Conservation (phyloP, 30 jellyfish, hydroid and myxozoan species). For the Catostylus mosaicus region DNA sequence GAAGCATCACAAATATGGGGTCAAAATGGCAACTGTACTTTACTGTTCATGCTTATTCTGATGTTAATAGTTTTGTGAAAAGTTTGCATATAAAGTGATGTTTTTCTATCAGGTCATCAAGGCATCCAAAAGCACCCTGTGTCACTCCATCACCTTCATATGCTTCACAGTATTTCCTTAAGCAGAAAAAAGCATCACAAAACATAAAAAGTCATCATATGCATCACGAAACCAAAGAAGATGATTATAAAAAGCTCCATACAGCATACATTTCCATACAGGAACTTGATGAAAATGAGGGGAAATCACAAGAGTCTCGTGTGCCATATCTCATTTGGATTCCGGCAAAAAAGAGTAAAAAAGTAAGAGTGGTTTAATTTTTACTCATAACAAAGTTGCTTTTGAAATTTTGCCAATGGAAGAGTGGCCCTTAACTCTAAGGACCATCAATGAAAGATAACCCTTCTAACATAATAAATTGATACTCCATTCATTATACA, state of each 20-base stretch:
- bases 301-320: background rate
- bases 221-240: background rate
- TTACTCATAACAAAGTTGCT: too few relatives aligned
- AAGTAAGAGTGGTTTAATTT: background rate
- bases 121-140: constrained; percentile 43
- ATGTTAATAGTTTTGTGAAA: too few relatives aligned
- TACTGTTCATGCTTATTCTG: too few relatives aligned
- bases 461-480: too few relatives aligned
- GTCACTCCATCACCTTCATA: constrained; percentile 57
- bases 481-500: too few relatives aligned
- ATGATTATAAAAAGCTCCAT: background rate
- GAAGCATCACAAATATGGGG: too few relatives aligned
- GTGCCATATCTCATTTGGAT: constrained; percentile 61
- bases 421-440: too few relatives aligned
- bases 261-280: constrained; percentile 32
- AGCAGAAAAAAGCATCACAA: background rate
- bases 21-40: too few relatives aligned
- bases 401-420: too few relatives aligned
- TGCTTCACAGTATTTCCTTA: constrained; percentile 42
- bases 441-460: too few relatives aligned
- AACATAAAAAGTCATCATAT: background rate
- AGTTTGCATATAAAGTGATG: too few relatives aligned
- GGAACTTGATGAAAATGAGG: background rate
- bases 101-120: constrained; percentile 19
- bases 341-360: constrained; percentile 54